Base-by-base conservation (phyloP, 2,888 invertebrate species). In the Cephonodes hylas region DNA sequence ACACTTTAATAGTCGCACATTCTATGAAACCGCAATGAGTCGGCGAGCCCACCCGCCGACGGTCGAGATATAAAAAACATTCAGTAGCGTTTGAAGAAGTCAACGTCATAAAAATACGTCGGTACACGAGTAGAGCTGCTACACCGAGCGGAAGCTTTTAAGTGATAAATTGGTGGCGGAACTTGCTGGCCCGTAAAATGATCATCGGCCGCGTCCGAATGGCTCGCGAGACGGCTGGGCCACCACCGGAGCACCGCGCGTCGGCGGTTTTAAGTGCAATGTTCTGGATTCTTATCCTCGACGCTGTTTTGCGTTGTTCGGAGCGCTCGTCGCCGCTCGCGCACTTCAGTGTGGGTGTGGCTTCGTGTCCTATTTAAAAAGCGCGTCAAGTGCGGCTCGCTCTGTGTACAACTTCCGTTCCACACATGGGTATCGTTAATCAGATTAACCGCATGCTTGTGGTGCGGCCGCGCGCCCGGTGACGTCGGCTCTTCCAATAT, bases 101-200 rank as follows among this genome's bases (percentile, higher is more conserved):
- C 72, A 77, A 73, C 76, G 73, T 77, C 78, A 77, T 87, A 85
- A 85, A 85, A 81, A 76, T 65, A 72, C 69, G 72, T 74, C 57
- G 31, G 46, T 48, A 45, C 44, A 44, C 58, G 68, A 73, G 77
- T 76, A 73, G 75, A 74, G 80, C 75, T 71, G 77, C 73, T 77
- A 77, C 77, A 78, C 76, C 75, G 79, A 81, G 80, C 91, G 91
- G 91, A 91, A 91, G 90, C 88, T 88, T 88, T 86, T 85, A 90
- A 89, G 87, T 91, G 90, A 89, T 91, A 90, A 90, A 91, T 91
- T 88, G 88, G 81, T 84, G 84, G 87, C 89, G 91, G 91, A 91
- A 91, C 88, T 78, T 77, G 81, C 83, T 81, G 84, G 84, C 85
- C 82, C 85, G 88, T 89, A 86, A 89, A 90, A 85, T 85, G 84